phyloP scores from a whole-genome alignment of 2,888 invertebrate species.

The Meteorus colon region DNA sequence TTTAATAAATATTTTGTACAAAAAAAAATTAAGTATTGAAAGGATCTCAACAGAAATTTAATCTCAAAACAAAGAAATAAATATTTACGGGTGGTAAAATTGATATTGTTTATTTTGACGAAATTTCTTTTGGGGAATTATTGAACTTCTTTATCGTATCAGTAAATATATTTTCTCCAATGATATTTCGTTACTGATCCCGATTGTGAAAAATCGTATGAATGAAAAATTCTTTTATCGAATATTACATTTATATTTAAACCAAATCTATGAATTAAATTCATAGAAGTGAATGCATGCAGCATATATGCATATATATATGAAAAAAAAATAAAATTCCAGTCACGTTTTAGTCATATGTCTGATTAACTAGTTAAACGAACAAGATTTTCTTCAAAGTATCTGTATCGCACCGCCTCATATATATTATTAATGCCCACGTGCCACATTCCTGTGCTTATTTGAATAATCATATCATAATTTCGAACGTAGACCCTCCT shows the following conservation, averaged over 20 bases:
- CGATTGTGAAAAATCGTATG: no score
- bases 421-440: constrained; percentile 13
- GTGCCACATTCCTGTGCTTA: constrained; percentile 4
- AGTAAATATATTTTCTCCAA: no score
- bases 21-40: no score
- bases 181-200: no score
- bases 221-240: no score
- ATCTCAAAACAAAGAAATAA: no score
- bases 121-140: no score
- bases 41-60: no score
- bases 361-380: constrained; percentile 9
- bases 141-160: no score
- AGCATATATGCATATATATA: neutral
- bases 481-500: neutral
- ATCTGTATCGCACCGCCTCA: neutral
- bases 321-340: neutral
- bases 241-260: neutral
- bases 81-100: no score
- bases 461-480: constrained; percentile 12
- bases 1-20: no score
- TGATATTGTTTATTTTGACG: no score
- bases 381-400: constrained; percentile 16
- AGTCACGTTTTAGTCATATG: constrained; percentile 15
- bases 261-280: neutral
- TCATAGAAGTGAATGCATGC: neutral